Evolutionary conservation across 2,888 invertebrate species (phyloP), one percentile per base, ranked within the genome.

Genomic region (Iselma pallidipennis): DNA sequence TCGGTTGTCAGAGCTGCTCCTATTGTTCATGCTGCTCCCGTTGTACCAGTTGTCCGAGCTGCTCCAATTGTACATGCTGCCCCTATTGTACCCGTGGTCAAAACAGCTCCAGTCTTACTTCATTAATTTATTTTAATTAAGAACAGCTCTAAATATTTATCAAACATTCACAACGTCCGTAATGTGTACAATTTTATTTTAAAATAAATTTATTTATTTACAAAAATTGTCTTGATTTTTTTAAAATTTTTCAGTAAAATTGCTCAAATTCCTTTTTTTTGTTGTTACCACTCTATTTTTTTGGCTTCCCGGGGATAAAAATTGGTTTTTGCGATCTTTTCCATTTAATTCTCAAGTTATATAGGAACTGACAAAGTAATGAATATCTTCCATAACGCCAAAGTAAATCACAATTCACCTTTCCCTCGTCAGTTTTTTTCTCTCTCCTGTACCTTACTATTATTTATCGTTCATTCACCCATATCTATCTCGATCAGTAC

Each of bases 41-140:
- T 68, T n/a, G 70, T 68, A 19, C 64, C 29, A 2, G 37, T 33
- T 23, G 57, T 55, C n/a, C 42, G 64, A 37, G 58, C 74, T 26
- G 74, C 70, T 6, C 74, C 73, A 2, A 63, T 37, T 21, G 75
- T 78, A 37, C 73, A 69, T 59, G 61, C 71, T 57, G 73, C 71
- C 25, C 73, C 72, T 25, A 67, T 76, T 6, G 72, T 78, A 28
- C 75, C 76, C 62, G 62, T 55, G 2, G 55, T 55, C 12, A 55
- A 56, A 21, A 23, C 75, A 37, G 63, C 71, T 29, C 70, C 66
- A 37, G 58, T 68, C n/a, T n/a, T n/a, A n/a, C 55, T 63, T 74
- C 28, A 29, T 29, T 5, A 19, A 53, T 23, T 53, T 9, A 53
- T 2, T 33, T 2, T 2, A 12, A 29, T 29, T 29, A 12, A 12